Evolutionary conservation across 2,113 vertebrate genomes (phyloP).

Genomic region (Myrmophylax atrothorax): DNA sequence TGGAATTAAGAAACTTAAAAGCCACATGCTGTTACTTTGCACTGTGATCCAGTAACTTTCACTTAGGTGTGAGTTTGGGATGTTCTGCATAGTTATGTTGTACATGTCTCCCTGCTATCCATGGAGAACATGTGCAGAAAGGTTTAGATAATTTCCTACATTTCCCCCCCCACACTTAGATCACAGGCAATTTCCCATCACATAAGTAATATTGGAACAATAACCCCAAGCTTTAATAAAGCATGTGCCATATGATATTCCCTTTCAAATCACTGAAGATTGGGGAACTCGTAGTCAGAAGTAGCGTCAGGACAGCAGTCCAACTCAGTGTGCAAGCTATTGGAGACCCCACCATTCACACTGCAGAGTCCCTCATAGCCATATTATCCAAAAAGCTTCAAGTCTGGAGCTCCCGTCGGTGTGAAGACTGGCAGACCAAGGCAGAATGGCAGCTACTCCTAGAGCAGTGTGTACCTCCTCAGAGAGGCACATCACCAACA

Average conservation of each 20-base stretch:
- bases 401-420: not conserved
- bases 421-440: not conserved
- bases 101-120: not conserved
- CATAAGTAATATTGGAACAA: not conserved
- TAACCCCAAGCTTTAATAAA: not conserved
- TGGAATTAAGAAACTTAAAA: not conserved
- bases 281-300: not conserved
- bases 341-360: fast-evolving
- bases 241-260: not conserved
- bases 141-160: not conserved
- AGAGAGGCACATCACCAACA: not conserved
- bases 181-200: not conserved
- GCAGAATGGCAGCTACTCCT: not conserved
- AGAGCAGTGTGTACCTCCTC: not conserved
- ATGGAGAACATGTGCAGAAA: not conserved
- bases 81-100: not conserved
- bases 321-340: not conserved
- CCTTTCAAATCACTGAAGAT: not conserved
- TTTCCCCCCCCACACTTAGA: not conserved
- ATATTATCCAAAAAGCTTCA: not conserved
- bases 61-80: not conserved
- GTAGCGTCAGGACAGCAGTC: not conserved
- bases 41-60: no score
- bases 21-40: not conserved
- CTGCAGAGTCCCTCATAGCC: not conserved